Evolutionary conservation across 1,140 invertebrate genomes (phyloP), one percentile per base, ranked within the genome.

Genomic region (Drosophila pruinosa): DNA sequence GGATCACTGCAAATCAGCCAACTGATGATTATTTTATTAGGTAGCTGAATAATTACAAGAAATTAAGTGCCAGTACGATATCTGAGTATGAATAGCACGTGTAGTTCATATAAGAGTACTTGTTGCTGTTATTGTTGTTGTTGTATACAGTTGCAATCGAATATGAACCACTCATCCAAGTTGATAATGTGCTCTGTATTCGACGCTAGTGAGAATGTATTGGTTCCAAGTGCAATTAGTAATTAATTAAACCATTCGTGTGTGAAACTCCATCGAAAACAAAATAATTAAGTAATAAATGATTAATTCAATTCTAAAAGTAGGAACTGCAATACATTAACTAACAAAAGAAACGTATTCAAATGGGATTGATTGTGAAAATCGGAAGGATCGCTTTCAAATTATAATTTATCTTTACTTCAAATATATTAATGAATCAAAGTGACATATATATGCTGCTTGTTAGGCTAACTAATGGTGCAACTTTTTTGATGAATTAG

Each of bases 41-140:
- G 47, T 68, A 85, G 57, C 50, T 76, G 68, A 85, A 85, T 85
- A 85, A 85, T 85, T 85, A 62, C 59, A 85, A 85, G 75, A 85
- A 71, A 80, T 85, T 86, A 85, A 85, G 56, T 69, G 10, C 17
- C 31, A 53, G 5, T 67, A 47, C 15, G 17, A 12, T 41, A 41
- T 10, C 4, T 19, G 14, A 12, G 21, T 24, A 73, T 56, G 67
- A 65, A 73, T 53, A 62, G 61, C 62, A 70, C 38, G 47, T 73
- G 75, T 62, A 64, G 34, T 59, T 47, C 4, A 43, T n/a, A n/a
- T n/a, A n/a, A n/a, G n/a, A 58, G 17, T 62, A 52, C 57, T 58
- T 31, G 26, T 48, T 26, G 15, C n/a, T n/a, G 31, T 50, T 52
- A 19, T 52, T 38, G 73, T 38, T 70, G 36, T 28, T 17, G 24